Conservation (phyloP, 35 echinoderm and acorn worm species). For the Ophioderma brevispina region DNA sequence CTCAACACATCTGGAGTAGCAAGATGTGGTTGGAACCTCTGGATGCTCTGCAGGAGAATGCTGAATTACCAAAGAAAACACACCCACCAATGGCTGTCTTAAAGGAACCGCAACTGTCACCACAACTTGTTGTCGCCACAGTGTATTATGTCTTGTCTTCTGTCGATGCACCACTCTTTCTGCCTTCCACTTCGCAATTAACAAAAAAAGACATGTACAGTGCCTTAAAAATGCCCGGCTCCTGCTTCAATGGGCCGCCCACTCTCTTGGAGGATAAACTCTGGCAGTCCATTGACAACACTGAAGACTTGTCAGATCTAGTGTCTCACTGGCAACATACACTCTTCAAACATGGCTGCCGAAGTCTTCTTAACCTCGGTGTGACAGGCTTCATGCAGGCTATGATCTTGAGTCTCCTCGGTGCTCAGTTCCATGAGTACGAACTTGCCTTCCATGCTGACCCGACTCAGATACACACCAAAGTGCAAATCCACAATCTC, state of each 20-base stretch:
- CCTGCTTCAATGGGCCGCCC: constrained; percentile 92
- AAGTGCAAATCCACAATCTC: constrained; percentile 75
- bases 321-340: constrained; percentile 89
- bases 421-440: constrained; percentile 82
- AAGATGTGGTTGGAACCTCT: constrained; percentile 68
- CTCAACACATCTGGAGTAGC: constrained; percentile 89
- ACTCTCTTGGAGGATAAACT: constrained; percentile 60
- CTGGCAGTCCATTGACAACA: constrained; percentile 53
- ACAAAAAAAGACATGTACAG: constrained; percentile 74
- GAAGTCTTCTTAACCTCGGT: constrained; percentile 57
- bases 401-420: constrained; percentile 88
- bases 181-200: constrained; percentile 50
- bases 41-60: neutral
- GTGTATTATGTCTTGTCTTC: constrained; percentile 85
- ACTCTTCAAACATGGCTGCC: constrained; percentile 90
- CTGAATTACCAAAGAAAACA: constrained; percentile 19
- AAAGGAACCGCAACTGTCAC: constrained; percentile 32
- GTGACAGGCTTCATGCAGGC: constrained; percentile 83
- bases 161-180: constrained; percentile 67
- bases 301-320: constrained; percentile 68
- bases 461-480: constrained; percentile 67
- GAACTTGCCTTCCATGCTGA: constrained; percentile 95
- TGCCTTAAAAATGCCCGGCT: constrained; percentile 75
- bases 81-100: constrained; percentile 9
- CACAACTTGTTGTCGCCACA: constrained; percentile 66